Conservation (phyloP, 2,888 invertebrate species). For the Falcaria lacertinaria region DNA sequence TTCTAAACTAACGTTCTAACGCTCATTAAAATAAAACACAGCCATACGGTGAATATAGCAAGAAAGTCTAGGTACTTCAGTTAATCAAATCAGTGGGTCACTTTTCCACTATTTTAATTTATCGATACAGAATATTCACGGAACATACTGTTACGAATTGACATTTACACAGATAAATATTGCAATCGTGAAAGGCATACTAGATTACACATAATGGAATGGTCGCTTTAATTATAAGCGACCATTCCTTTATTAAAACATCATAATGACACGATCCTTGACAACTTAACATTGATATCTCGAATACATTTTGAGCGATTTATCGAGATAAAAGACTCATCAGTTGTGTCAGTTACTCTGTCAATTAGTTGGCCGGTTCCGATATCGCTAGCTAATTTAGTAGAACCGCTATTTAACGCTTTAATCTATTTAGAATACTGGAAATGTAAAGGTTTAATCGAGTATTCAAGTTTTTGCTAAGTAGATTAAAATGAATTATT, state of each 20-base stretch:
- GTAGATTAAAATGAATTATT: too few relatives aligned
- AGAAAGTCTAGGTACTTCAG: too few relatives aligned
- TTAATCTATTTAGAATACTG: not conserved
- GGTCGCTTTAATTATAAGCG: not conserved
- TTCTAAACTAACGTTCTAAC: too few relatives aligned
- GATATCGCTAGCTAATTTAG: conserved; percentile 6
- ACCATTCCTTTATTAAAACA: not conserved
- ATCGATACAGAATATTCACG: too few relatives aligned
- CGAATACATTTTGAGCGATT: conserved; percentile 2
- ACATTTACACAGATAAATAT: too few relatives aligned
- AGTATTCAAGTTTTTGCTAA: too few relatives aligned
- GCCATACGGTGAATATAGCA: not conserved
- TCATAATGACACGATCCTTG: not conserved
- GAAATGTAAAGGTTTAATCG: too few relatives aligned
- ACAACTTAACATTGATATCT: not conserved
- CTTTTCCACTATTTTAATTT: too few relatives aligned
- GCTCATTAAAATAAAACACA: not conserved
- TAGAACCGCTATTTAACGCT: not conserved
- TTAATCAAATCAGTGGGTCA: too few relatives aligned
- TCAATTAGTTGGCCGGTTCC: conserved; percentile 18
- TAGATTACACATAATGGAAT: not conserved
- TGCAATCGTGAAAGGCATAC: too few relatives aligned
- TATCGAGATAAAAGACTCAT: conserved; percentile 13
- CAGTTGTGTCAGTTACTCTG: conserved; percentile 21
- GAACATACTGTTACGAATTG: too few relatives aligned